Base-by-base conservation (phyloP, 2,888 invertebrate species). In the Ormyrus thymus region DNA sequence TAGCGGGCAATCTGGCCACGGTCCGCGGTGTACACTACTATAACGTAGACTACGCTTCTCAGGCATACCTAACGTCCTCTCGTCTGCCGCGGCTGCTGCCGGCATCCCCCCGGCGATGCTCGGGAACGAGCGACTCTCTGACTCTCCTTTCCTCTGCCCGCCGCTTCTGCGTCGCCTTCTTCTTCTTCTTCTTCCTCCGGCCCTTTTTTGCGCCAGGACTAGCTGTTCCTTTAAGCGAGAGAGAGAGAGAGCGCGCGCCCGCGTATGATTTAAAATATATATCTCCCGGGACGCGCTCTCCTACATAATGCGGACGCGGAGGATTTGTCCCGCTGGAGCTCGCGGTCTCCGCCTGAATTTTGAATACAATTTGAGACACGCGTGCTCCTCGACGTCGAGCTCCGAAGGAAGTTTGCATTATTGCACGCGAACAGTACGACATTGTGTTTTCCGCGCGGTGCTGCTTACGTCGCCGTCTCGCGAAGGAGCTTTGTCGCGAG, bases 1-100 rank as follows among this genome's bases (percentile, higher is more conserved):
- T 70, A 79, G 79, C 70, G 75, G 75, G 70, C 74, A 79, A 75
- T 74, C 70, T 70, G 73, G 76, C 71, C 76, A 71, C 11, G 71
- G 76, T 66, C 65, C 76, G 65, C 65, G 65, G 13, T 48, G 43
- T 48, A 7, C 15, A 6, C 6, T 9, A 10, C 45, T 68, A 45
- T 48, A 6, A 13, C 61, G 13, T 46, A 68, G 50, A 50, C 61
- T 62, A 29, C 59, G 59, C 53, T 64, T 66, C 75, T 75, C 68
- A 53, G 75, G 75, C 68, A 58, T 48, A n/a, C 48, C 58, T 46
- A 13, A 61, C 64, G 43, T 51, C 74, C 4, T 29, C 29, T 29
- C 29, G 29, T 29, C 29, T 29, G 29, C 29, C 29, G 29, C 29
- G 29, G 29, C 29, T 29, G 29, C 29, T 3, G 29, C 29, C 29